Conservation (phyloP, 2,888 invertebrate species). For the Epinotia demarniana region DNA sequence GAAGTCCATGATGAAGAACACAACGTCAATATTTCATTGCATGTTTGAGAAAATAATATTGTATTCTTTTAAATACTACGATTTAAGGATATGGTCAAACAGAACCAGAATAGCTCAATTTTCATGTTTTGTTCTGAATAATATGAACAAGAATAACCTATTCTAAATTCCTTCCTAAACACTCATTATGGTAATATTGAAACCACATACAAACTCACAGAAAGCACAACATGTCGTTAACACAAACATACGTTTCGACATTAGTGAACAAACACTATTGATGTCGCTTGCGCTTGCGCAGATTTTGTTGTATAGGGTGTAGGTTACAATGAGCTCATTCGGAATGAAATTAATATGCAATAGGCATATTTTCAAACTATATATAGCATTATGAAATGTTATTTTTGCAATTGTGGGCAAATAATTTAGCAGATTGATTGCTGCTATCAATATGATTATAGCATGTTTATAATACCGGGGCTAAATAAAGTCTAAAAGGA, state of each 20-base stretch:
- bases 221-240: not conserved
- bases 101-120: too few species aligned
- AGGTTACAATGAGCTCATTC: slow-evolving; percentile 14
- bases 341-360: slow-evolving; percentile 25
- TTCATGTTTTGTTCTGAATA: too few species aligned
- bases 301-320: slow-evolving; percentile 2
- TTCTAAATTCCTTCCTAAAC: too few species aligned
- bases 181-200: slow-evolving; percentile 10
- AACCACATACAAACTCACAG: slow-evolving; percentile 11
- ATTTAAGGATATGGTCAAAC: too few species aligned
- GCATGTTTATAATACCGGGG: not conserved
- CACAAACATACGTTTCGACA: slow-evolving; percentile 30
- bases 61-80: too few species aligned
- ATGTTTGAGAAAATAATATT: too few species aligned
- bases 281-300: slow-evolving; percentile 12
- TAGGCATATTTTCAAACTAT: slow-evolving; percentile 11
- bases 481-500: too few species aligned
- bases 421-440: not conserved
- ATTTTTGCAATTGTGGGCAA: not conserved
- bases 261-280: slow-evolving; percentile 9
- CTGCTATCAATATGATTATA: not conserved
- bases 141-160: too few species aligned
- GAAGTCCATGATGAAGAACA: too few species aligned
- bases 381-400: not conserved
- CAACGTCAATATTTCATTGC: too few species aligned